Base-by-base conservation (phyloP, 2,113 vertebrate genomes). In the Geococcyx californianus region DNA sequence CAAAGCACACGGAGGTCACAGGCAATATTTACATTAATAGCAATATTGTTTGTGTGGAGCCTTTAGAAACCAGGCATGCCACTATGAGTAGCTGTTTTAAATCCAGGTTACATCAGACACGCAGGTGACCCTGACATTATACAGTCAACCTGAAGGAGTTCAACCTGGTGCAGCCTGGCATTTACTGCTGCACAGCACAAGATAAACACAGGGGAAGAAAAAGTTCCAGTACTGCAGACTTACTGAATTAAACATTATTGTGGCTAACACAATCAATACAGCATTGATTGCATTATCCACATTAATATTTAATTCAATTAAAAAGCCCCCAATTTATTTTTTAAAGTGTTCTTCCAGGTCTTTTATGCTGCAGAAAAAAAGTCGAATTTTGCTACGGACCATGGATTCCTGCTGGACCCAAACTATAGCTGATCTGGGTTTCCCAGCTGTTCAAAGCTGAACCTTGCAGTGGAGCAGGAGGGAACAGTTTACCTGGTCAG, bases 231-330 rank as follows among this genome's bases (percentile, higher is more conserved):
- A 60, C 76, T 64, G 77, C 54, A 40, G 94, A 55, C 64, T 93
- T 72, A 95, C 38, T 94, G 94, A 94, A 95, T 94, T 95, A 93
- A 97, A 95, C 80, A 94, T 94, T 84, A 93, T 70, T 86, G 90
- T 77, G 63, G 79, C 68, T 94, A 95, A 94, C 15, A 0, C 76
- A 92, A 92, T 96, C 94, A 94, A 96, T 95, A 92, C 5, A 11
- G 40, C 78, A 94, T 79, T 82, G 95, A 96, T 91, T 78, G 69
- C 60, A 56, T 72, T 78, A 96, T 28, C 72, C 83, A 24, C 95
- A 95, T 94, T 92, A 95, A 95, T 96, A 97, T 92, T 88, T 92
- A 92, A 92, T 92, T 92, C 85, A 92, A 92, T 90, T 94, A 95
- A 89, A 94, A 92, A 60, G 36, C 25, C 8, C 19, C 17, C 23